Percentiles rank a stretch among this genome's conserved stretches.
Evolutionary conservation across 2,888 invertebrate species (phyloP).

Genomic region (Orthosia cruda): DNA sequence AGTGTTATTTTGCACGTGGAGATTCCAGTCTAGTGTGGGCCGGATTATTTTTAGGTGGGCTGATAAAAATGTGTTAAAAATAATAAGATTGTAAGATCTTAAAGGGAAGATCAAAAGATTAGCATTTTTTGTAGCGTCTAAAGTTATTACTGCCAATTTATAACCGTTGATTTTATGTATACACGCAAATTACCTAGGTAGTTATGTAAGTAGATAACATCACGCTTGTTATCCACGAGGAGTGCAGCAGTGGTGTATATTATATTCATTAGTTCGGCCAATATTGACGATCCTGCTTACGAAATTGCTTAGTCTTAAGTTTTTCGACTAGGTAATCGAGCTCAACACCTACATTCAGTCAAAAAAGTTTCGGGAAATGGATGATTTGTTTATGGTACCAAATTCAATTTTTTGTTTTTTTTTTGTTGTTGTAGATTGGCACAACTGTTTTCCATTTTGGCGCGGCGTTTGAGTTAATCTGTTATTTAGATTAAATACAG

Average conservation of each 20-base stretch:
- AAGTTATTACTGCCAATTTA: conserved; percentile 22
- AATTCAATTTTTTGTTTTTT: no score
- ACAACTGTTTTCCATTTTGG: no score
- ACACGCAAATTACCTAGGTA: conserved; percentile 4
- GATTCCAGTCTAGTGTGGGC: conserved; percentile 32
- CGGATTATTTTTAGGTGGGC: conserved; percentile 35
- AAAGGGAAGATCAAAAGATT: conserved; percentile 52
- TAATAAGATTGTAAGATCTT: conserved; percentile 27
- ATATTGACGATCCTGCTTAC: background rate
- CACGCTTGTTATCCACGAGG: no score
- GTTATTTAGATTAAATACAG: no score
- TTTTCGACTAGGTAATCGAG: background rate
- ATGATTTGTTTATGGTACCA: no score
- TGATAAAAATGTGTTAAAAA: conserved; percentile 46
- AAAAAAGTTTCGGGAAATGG: no score
- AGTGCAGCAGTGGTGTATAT: background rate
- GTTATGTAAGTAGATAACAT: background rate
- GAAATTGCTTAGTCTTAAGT: background rate
- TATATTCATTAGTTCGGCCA: background rate
- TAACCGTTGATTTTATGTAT: background rate
- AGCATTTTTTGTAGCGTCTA: background rate
- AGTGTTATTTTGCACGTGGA: conserved; percentile 15
- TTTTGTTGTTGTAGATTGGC: no score
- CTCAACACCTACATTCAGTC: no score
- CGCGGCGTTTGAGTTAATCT: no score